These are phyloP conservation scores for Manis pentadactyla DNA, from an alignment of 2,797 vertebrate genomes.

Conservation along the genomic window DNA sequence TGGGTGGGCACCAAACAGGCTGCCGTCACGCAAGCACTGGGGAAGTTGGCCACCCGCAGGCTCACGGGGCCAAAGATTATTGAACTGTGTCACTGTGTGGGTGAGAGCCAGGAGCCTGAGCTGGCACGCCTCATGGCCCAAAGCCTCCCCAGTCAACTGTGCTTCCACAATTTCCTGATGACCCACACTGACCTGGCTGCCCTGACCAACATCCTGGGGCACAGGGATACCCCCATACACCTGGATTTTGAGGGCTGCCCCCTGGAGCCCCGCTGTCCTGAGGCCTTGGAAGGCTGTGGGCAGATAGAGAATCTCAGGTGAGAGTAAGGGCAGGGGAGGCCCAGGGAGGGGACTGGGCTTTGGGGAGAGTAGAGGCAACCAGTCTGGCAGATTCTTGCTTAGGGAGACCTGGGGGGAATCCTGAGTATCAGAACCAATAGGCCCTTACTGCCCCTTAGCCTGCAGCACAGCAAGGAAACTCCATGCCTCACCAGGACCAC, in stretches of 20 bases:
- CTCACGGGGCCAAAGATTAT: constrained; percentile 93
- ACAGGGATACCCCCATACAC: constrained; percentile 80
- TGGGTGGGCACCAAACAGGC: constrained; percentile 89
- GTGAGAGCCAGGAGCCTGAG: constrained; percentile 89
- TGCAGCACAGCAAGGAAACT: not conserved
- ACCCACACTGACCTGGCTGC: constrained; percentile 89
- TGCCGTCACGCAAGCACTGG: constrained; percentile 86
- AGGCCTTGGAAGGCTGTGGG: constrained; percentile 88
- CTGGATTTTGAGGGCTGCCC: constrained; percentile 93
- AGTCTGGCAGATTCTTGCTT: no score
- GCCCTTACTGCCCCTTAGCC: not conserved
- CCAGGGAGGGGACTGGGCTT: not conserved
- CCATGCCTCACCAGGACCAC: not conserved
- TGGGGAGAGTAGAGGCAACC: not conserved
- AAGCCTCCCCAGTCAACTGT: constrained; percentile 85
- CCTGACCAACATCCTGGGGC: constrained; percentile 89
- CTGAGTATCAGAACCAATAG: not conserved
- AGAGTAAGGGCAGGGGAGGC: constrained; percentile 58
- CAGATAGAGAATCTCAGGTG: constrained; percentile 91
- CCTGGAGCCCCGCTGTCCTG: constrained; percentile 90
- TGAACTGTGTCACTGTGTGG: constrained; percentile 92
- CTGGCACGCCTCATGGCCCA: constrained; percentile 86
- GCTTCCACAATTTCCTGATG: constrained; percentile 92
- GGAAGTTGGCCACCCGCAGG: constrained; percentile 84
- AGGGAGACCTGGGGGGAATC: not conserved